Conservation (phyloP, 2,888 invertebrate genomes). For the Latheticus oryzae region DNA sequence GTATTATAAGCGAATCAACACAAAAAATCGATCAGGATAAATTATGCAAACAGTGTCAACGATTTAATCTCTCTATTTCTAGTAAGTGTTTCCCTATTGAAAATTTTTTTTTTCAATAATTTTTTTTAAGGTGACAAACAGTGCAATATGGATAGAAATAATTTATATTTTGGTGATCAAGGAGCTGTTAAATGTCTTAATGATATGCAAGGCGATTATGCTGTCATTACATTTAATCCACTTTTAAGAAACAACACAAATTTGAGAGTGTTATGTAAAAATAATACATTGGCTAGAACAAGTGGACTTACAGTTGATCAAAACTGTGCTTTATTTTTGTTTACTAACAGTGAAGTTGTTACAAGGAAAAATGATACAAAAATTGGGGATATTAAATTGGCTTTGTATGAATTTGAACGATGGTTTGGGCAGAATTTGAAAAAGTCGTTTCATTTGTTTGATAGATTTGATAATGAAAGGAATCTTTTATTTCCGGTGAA, state of each 20-base stretch:
- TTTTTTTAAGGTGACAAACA: slow-evolving; percentile 45
- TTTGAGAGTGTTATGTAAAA: slow-evolving; percentile 71
- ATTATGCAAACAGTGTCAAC: slow-evolving; percentile 58
- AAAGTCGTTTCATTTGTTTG: slow-evolving; percentile 70
- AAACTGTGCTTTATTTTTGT: slow-evolving; percentile 69
- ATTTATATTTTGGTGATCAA: slow-evolving; percentile 71
- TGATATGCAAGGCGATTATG: slow-evolving; percentile 69
- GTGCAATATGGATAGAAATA: slow-evolving; percentile 69
- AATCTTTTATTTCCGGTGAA: slow-evolving; percentile 72
- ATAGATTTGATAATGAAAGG: slow-evolving; percentile 67
- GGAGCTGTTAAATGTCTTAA: slow-evolving; percentile 73
- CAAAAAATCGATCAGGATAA: slow-evolving; percentile 51
- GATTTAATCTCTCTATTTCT: too few relatives aligned
- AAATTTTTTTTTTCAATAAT: background rate
- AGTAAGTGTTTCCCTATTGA: too few relatives aligned
- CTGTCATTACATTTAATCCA: slow-evolving; percentile 71
- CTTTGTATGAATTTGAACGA: slow-evolving; percentile 56
- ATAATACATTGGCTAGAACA: slow-evolving; percentile 68
- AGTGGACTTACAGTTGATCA: slow-evolving; percentile 69
- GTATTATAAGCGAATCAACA: slow-evolving; percentile 65
- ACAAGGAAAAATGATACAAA: slow-evolving; percentile 62
- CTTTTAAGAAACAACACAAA: slow-evolving; percentile 47
- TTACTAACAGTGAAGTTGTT: slow-evolving; percentile 74
- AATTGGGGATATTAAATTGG: slow-evolving; percentile 52
- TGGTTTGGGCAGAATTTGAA: slow-evolving; percentile 61